Conservation (phyloP, 2,888 invertebrate genomes). For the Uropetala carovei region DNA sequence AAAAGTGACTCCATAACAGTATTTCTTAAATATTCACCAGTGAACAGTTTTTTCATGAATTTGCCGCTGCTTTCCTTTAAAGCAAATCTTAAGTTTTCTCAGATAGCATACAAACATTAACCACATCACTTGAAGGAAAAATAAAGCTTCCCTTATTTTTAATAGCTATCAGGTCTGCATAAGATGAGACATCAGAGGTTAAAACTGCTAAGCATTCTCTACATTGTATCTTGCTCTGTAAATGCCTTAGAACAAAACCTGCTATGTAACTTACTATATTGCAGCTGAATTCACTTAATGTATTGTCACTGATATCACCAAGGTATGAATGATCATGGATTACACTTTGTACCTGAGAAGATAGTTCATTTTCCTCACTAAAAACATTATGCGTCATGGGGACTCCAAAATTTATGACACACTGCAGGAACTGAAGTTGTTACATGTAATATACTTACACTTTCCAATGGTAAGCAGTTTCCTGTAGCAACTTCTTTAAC, state of each 20-base stretch:
- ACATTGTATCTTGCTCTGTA: conserved; percentile 21
- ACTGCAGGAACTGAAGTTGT: background rate
- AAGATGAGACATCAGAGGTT: background rate
- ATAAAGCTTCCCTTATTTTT: conserved; percentile 62
- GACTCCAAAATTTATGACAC: background rate
- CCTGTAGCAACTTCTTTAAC: background rate
- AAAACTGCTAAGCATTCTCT: background rate
- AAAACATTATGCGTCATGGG: too few species aligned
- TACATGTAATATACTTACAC: background rate
- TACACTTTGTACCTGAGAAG: background rate
- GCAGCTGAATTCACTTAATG: background rate
- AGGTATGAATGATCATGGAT: background rate
- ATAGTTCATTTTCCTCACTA: background rate
- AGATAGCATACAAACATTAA: too few species aligned
- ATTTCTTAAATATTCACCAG: too few species aligned
- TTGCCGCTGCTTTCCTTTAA: too few species aligned
- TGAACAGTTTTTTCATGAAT: too few species aligned
- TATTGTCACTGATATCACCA: background rate
- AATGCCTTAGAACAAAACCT: conserved; percentile 8
- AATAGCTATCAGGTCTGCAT: background rate
- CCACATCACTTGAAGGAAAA: conserved; percentile 28
- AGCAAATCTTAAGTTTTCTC: too few species aligned
- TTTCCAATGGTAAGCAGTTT: background rate
- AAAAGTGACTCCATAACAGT: too few species aligned
- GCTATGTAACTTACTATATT: conserved; percentile 33